phyloP scores from a whole-genome alignment of 2,113 vertebrate genomes.

The Rhombomys opimus region DNA sequence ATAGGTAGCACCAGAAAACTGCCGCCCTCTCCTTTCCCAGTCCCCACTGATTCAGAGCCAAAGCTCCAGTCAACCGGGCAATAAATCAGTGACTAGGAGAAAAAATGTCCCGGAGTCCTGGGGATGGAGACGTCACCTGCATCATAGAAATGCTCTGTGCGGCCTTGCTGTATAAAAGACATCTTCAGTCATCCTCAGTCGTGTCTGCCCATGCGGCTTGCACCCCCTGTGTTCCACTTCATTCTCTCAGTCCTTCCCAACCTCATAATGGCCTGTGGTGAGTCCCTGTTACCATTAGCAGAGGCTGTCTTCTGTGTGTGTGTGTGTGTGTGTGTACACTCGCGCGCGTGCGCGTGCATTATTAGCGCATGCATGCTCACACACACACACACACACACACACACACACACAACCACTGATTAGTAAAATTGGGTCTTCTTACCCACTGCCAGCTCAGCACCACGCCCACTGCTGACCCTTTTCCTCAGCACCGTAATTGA shows the following conservation, averaged over 20 bases:
- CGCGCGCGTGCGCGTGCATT: neutral
- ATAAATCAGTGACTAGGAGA: neutral
- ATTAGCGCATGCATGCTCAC: neutral
- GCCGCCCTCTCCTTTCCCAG: neutral
- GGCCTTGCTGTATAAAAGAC: neutral
- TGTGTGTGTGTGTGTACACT: neutral
- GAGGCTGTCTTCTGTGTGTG: neutral
- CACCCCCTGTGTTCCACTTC: neutral
- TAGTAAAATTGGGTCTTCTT: no score
- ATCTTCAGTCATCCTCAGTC: neutral
- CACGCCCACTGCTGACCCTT: neutral
- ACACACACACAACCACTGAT: neutral
- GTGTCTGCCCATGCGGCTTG: neutral
- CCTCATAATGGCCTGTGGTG: neutral
- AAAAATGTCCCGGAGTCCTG: neutral
- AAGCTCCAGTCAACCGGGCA: neutral
- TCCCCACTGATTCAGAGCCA: no score
- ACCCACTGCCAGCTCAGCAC: neutral
- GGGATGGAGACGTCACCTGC: neutral
- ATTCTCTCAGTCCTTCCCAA: neutral
- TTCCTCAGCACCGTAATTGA: neutral
- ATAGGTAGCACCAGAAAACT: neutral
- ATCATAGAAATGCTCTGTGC: neutral
- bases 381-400: neutral
- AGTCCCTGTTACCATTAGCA: neutral